These are phyloP conservation scores for Ischnura elegans DNA, from an alignment of 2,888 invertebrate species.

Conservation along the genomic window DNA sequence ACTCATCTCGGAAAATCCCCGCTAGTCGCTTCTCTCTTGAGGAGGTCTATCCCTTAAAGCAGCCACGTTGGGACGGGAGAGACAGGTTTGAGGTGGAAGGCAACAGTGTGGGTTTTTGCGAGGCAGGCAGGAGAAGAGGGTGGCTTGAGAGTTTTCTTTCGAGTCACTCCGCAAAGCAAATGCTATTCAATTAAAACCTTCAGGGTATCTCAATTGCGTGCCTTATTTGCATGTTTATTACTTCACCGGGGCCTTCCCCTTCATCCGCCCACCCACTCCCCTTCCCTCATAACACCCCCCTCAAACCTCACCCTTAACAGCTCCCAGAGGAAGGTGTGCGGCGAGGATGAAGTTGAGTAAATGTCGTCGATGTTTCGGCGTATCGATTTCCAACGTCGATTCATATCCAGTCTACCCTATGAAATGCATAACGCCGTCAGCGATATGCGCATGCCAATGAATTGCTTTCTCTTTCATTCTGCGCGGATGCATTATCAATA, in stretches of 20 bases:
- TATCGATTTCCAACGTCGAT: too few species aligned
- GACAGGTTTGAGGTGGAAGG: not conserved
- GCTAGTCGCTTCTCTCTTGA: slow-evolving; percentile 11
- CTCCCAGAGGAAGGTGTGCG: too few species aligned
- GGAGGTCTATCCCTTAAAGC: slow-evolving; percentile 21
- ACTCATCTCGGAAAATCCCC: slow-evolving; percentile 3
- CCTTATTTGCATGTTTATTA: slow-evolving; percentile 67
- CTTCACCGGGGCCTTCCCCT: slow-evolving; percentile 32
- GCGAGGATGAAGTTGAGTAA: too few species aligned
- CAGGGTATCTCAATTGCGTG: slow-evolving; percentile 58
- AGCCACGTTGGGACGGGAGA: not conserved
- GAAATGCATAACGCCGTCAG: too few species aligned
- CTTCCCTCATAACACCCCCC: not conserved
- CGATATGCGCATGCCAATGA: too few species aligned
- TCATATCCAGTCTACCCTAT: too few species aligned
- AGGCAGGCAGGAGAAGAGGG: not conserved
- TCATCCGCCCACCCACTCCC: not conserved
- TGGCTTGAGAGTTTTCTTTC: slow-evolving; percentile 25
- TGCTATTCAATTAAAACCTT: slow-evolving; percentile 66
- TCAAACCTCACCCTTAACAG: too few species aligned
- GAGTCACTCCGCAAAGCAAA: slow-evolving; percentile 65
- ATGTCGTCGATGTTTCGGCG: too few species aligned
- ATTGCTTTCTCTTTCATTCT: too few species aligned
- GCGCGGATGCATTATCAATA: too few species aligned
- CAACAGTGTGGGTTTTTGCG: not conserved